These are phyloP conservation scores for Scomber scombrus DNA, from an alignment of 2,113 vertebrate species.

Conservation along the genomic window DNA sequence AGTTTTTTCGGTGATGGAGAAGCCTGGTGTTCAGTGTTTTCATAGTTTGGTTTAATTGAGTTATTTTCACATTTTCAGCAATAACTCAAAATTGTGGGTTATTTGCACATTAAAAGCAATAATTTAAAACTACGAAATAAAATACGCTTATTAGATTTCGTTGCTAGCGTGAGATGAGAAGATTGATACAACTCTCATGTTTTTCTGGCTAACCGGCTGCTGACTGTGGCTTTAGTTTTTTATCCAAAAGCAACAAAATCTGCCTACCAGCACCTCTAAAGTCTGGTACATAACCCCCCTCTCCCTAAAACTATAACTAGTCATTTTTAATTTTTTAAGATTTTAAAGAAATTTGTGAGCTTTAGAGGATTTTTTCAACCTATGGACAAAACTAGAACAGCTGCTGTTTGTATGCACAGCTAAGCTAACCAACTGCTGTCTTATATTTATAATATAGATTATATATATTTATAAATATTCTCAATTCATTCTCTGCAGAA, in stretches of 20 bases:
- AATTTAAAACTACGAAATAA: background rate
- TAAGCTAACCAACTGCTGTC: background rate
- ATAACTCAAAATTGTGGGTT: background rate
- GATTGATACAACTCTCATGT: background rate
- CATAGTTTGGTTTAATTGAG: background rate
- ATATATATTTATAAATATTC: too few species aligned
- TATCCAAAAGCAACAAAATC: too few species aligned
- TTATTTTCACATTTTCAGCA: background rate
- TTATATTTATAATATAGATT: too few species aligned
- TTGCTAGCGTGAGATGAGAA: slow-evolving; percentile 15
- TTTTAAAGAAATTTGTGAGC: too few species aligned
- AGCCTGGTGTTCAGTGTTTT: background rate
- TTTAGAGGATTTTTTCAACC: background rate
- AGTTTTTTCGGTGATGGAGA: background rate
- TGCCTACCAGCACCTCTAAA: too few species aligned
- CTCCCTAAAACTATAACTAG: too few species aligned
- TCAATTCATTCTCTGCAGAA: too few species aligned
- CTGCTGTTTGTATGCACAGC: background rate
- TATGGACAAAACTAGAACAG: background rate
- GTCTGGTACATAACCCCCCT: too few species aligned
- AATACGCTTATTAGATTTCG: background rate
- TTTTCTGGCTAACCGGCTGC: background rate
- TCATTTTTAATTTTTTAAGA: too few species aligned
- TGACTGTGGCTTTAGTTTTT: too few species aligned
- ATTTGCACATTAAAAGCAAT: too few species aligned